These are phyloP conservation scores for Daktulosphaira vitifoliae DNA, from an alignment of 1,140 invertebrate genomes.

Conservation along the genomic window DNA sequence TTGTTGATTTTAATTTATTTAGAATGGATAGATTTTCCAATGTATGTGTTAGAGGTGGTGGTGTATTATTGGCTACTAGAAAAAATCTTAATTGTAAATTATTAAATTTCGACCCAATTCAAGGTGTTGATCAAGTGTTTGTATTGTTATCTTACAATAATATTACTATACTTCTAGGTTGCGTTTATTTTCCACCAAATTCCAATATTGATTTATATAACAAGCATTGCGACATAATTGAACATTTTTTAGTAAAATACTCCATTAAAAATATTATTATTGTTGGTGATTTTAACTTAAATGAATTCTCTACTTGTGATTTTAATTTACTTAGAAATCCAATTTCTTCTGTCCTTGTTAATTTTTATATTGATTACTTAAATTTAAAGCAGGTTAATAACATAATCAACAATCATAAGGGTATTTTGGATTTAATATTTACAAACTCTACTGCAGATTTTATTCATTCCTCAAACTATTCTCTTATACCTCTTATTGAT, in stretches of 20 bases:
- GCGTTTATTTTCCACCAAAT: slow-evolving; percentile 9
- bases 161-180: background rate
- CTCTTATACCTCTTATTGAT: too few species aligned
- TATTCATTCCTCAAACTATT: too few species aligned
- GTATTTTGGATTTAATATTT: too few species aligned
- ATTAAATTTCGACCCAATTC: background rate
- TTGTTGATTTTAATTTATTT: slow-evolving; percentile 5
- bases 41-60: background rate
- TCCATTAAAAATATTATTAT: background rate
- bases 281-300: slow-evolving; percentile 3
- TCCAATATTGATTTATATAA: background rate
- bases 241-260: background rate
- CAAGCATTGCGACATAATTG: background rate
- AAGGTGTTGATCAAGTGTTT: slow-evolving; percentile 3
- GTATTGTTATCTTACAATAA: background rate
- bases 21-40: background rate
- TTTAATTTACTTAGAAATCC: too few species aligned
- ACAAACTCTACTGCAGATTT: too few species aligned
- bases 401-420: too few species aligned
- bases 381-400: too few species aligned
- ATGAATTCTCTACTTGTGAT: background rate
- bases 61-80: background rate
- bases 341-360: too few species aligned
- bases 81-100: background rate
- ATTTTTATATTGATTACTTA: too few species aligned